Evolutionary conservation across 2,113 vertebrate genomes (phyloP), one percentile per base, ranked within the genome.

Genomic region (Rhinolophus sinicus): DNA sequence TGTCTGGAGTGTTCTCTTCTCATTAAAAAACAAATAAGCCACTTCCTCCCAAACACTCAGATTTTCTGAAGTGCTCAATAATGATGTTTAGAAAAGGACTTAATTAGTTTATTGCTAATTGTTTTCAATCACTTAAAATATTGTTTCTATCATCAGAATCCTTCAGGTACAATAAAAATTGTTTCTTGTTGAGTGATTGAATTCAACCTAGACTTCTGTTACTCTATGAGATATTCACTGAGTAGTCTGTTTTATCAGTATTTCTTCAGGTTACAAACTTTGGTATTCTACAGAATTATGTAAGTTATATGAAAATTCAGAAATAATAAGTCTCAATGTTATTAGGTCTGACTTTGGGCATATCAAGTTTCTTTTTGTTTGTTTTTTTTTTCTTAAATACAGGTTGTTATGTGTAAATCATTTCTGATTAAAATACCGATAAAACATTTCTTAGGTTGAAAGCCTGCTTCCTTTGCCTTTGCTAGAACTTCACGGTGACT

Each of bases 61-160:
- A 80, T 88, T 77, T 94, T 94, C 90, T 88, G 26, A 96, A 90
- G 77, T 86, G 26, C 38, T 96, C 16, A 84, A 33, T 72, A 76
- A 92, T 50, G 30, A 97, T 56, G 54, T 16, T 78, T 93, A 96
- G 40, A 88, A 95, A 93, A 85, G 5, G 13, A 95, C 16, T 93
- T 38, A 92, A 84, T 97, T 85, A 85, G 47, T 52, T 73, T 81
- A 90, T 72, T 92, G 18, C 22, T 80, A 96, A 97, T 96, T 88
- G 54, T 90, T 97, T 97, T 86, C 62, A 93, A 50, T 75, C 81
- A 96, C 44, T 83, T 86, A 95, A 96, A 77, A 58, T 92, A 94
- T 28, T 92, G 9, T 90, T 96, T 96, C 38, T 83, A 88, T 83
- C 62, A 90, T 75, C 65, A 90, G 54, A 96, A 84, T 8, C 2